Conservation (phyloP, 2,888 invertebrate genomes). For the Periphyllus acericola region DNA sequence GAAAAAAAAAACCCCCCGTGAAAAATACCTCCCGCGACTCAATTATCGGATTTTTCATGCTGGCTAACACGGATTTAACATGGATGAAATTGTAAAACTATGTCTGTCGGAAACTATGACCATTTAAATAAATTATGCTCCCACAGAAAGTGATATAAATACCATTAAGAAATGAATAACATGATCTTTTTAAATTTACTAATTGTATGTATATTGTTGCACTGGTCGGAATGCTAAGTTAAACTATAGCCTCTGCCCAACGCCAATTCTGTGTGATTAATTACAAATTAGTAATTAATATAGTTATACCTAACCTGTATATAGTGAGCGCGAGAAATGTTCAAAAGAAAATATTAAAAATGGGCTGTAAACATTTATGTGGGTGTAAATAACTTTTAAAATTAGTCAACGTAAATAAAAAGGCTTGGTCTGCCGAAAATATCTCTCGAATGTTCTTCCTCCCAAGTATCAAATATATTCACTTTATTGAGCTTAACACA, state of each 20-base stretch:
- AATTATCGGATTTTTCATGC: slow-evolving; percentile 49
- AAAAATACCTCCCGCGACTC: slow-evolving; percentile 34
- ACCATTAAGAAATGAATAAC: background rate
- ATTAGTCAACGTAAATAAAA: background rate
- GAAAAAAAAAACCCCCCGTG: background rate
- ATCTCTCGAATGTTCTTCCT: background rate
- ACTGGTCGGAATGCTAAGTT: background rate
- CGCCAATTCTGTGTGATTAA: background rate
- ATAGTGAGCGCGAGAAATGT: no score
- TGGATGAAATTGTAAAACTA: slow-evolving; percentile 19
- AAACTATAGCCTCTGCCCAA: background rate
- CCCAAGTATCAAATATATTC: background rate
- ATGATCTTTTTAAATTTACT: background rate
- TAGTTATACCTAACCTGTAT: no score
- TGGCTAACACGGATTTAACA: slow-evolving; percentile 26
- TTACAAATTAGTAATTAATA: background rate
- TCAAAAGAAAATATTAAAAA: no score
- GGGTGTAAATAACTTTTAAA: background rate
- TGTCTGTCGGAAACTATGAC: background rate
- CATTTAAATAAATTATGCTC: slow-evolving; percentile 15
- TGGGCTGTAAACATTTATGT: no score
- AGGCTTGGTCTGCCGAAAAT: background rate
- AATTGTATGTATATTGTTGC: background rate
- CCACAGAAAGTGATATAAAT: background rate
- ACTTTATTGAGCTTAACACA: background rate